Evolutionary conservation across 2,797 vertebrate genomes (phyloP), one percentile per base, ranked within the genome.

Genomic region (Glossophaga mutica): DNA sequence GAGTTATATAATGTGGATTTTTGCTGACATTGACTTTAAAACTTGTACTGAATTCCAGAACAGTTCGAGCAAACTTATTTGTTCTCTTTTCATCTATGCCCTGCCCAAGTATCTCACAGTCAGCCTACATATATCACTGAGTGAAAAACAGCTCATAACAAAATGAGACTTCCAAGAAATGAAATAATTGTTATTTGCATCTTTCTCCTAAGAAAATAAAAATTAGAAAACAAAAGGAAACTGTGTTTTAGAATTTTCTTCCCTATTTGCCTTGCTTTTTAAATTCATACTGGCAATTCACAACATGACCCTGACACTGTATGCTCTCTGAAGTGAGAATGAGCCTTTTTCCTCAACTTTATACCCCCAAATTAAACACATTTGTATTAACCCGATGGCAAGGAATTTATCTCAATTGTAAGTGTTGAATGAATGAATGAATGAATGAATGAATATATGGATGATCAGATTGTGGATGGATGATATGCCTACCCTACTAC

Each of bases 1-100:
- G 81, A 96, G 71, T 90, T 96, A 96, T 48, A 79, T 50, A 93
- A 85, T 95, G 62, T 70, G 26, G 16, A 90, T 93, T 95, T 95
- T 57, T 96, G 91, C 79, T 96, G 91, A 97, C 68, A 57, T 52
- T 50, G 86, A 79, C 48, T 78, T 97, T 85, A 87, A 83, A 92
- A 94, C 32, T 83, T 96, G 1, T 62, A 79, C 15, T 65, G 62
- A 76, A 87, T 92, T 93, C 91, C 48, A 62, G 59, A 59, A n/a
- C 5, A 34, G 4, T 15, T 77, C 85, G 52, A 77, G 22, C 46
- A 55, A 84, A 79, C 84, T 14, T 37, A 81, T 94, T 84, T 82
- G 19, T 57, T 48, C 18, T 89, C 26, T 70, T 87, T 37, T 55
- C 10, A 57, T 24, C 42, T 19, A 65, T 5, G 48, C 5, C 22